Evolutionary conservation across 1,140 invertebrate genomes (phyloP).

Genomic region (Cydia strobilella): DNA sequence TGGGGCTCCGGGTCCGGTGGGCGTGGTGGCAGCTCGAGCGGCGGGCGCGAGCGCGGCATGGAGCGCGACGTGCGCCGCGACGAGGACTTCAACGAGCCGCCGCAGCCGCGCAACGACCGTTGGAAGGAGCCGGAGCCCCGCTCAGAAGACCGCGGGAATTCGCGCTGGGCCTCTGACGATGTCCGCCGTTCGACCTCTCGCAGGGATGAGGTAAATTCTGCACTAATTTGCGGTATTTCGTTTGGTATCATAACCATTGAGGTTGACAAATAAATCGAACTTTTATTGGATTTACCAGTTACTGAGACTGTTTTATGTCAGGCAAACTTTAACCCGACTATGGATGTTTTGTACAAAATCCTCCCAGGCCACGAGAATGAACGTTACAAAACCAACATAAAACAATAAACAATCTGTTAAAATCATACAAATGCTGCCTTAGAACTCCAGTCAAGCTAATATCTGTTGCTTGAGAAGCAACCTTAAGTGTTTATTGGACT

Average conservation of each 20-base stretch:
- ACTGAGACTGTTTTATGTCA: too few species aligned
- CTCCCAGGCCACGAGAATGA: too few species aligned
- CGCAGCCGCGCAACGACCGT: constrained; percentile 84
- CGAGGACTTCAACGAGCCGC: constrained; percentile 73
- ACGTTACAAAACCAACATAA: too few species aligned
- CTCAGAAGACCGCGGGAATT: constrained; percentile 71
- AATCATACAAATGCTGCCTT: too few species aligned
- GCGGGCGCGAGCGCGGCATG: constrained; percentile 65
- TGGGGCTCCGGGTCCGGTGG: constrained; percentile 61
- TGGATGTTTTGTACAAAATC: too few species aligned
- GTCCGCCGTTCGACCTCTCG: constrained; percentile 77
- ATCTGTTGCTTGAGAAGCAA: not conserved
- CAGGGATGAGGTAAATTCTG: constrained; percentile 64
- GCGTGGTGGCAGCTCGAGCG: constrained; percentile 52
- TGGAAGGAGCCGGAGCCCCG: constrained; percentile 86
- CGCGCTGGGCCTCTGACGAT: constrained; percentile 79
- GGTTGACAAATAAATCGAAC: too few species aligned
- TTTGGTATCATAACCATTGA: too few species aligned
- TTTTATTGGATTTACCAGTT: too few species aligned
- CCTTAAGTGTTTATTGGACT: constrained; percentile 31
- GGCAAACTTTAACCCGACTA: too few species aligned
- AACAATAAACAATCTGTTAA: too few species aligned
- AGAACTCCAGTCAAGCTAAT: too few species aligned
- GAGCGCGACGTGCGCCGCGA: constrained; percentile 69
- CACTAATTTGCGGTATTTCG: not conserved